phyloP scores from a whole-genome alignment of 1,140 invertebrate species.

The Cydia splendana region DNA sequence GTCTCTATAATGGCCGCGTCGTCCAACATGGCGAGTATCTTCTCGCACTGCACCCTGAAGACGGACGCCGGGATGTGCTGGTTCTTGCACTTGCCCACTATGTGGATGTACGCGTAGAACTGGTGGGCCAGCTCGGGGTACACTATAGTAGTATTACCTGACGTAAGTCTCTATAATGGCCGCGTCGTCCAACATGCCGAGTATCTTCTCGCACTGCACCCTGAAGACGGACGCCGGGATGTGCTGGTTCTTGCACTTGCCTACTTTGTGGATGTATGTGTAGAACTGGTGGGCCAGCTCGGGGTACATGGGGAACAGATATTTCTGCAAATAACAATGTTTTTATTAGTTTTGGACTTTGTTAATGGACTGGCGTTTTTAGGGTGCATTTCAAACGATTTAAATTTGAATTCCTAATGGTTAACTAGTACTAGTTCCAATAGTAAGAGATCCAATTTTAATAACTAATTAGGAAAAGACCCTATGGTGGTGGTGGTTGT shows the following conservation, averaged over 20 bases:
- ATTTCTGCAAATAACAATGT: constrained; percentile 75
- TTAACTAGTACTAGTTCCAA: too few species aligned
- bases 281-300: constrained; percentile 86
- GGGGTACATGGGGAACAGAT: constrained; percentile 88
- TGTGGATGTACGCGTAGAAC: constrained; percentile 84
- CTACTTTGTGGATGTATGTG: constrained; percentile 81
- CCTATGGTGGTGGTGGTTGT: too few species aligned
- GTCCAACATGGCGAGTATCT: constrained; percentile 82
- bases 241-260: constrained; percentile 82
- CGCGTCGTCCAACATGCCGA: constrained; percentile 79
- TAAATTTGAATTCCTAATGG: too few species aligned
- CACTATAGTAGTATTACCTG: neutral
- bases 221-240: constrained; percentile 83
- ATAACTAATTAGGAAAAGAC: too few species aligned
- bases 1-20: constrained; percentile 1
- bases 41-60: constrained; percentile 87
- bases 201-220: constrained; percentile 86
- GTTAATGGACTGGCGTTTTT: too few species aligned
- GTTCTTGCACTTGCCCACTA: constrained; percentile 81
- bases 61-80: constrained; percentile 81
- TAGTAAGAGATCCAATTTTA: too few species aligned
- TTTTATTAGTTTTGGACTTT: too few species aligned
- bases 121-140: constrained; percentile 86
- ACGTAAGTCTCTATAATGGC: constrained; percentile 7
- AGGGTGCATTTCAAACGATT: too few species aligned